Conservation (phyloP, 2,113 vertebrate species). For the Seriola rivoliana region DNA sequence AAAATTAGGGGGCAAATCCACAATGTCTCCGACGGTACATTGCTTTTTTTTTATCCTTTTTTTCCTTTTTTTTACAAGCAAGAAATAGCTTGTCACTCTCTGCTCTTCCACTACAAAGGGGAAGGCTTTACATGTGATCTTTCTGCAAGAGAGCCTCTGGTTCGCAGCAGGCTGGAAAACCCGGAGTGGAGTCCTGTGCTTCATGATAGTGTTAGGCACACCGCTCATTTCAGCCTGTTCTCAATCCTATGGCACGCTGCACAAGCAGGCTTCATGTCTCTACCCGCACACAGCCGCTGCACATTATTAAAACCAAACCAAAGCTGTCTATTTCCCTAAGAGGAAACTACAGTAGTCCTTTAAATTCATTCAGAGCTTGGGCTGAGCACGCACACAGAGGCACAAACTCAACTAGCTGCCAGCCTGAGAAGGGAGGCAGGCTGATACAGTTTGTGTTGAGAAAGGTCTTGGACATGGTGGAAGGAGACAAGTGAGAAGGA, state of each 20-base stretch:
- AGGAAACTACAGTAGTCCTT: conserved; percentile 46
- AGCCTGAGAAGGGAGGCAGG: conserved; percentile 63
- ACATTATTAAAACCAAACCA: conserved; percentile 35
- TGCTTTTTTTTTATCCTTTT: conserved; percentile 60
- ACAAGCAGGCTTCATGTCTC: conserved; percentile 35
- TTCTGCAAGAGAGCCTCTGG: conserved; percentile 89
- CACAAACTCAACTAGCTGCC: conserved; percentile 46
- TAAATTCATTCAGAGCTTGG: conserved; percentile 52
- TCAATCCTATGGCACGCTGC: conserved; percentile 15
- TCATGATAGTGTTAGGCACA: conserved; percentile 28
- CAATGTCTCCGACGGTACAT: conserved; percentile 73
- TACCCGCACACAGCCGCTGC: conserved; percentile 21
- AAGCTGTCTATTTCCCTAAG: conserved; percentile 19
- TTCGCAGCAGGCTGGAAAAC: conserved; percentile 86
- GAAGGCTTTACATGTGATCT: conserved; percentile 93
- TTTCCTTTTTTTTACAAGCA: conserved; percentile 80
- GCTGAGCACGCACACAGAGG: conserved; percentile 38
- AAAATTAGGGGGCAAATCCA: conserved; percentile 76
- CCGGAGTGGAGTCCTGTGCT: conserved; percentile 84
- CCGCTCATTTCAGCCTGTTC: conserved; percentile 47
- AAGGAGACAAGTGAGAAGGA: conserved; percentile 67
- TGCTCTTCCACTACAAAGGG: conserved; percentile 91
- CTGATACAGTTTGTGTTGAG: conserved; percentile 64
- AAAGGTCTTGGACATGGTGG: conserved; percentile 72
- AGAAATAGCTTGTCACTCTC: conserved; percentile 90